Conservation (phyloP, 2,888 invertebrate genomes). For the Herminia tarsipennalis region DNA sequence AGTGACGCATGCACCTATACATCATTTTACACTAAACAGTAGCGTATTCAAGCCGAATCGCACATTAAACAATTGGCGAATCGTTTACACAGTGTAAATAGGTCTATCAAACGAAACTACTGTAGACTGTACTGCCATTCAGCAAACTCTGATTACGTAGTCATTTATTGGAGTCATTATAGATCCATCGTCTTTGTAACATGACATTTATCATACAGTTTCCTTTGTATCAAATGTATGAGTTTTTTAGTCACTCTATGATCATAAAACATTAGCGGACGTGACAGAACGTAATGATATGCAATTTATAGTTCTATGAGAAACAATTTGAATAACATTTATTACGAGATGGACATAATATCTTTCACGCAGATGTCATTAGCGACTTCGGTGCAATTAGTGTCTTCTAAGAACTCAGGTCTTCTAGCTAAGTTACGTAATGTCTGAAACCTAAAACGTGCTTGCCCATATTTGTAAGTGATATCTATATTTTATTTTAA, state of each 20-base stretch:
- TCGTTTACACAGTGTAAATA: conserved; percentile 30
- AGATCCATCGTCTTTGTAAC: neutral
- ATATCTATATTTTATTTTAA: too few species aligned
- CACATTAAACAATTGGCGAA: conserved; percentile 12
- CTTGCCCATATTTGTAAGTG: too few species aligned
- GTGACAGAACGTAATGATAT: conserved; percentile 52
- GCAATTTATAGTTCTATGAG: conserved; percentile 41
- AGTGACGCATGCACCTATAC: conserved; percentile 5
- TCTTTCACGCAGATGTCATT: conserved; percentile 8
- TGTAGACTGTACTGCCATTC: conserved; percentile 16
- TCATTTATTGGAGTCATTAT: conserved; percentile 3
- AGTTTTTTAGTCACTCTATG: conserved; percentile 46
- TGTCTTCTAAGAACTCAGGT: too few species aligned
- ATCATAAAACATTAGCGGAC: conserved; percentile 50
- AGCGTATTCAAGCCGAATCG: conserved; percentile 10
- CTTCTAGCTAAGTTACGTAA: too few species aligned
- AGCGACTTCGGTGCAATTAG: neutral
- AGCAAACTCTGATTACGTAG: conserved; percentile 17
- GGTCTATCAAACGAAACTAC: conserved; percentile 15
- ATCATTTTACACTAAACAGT: conserved; percentile 11
- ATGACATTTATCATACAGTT: neutral
- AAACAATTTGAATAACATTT: conserved; percentile 38
- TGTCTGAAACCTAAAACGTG: too few species aligned
- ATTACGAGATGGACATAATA: neutral
- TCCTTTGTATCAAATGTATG: conserved; percentile 6